Conservation (phyloP, 2,113 vertebrate genomes). For the Pseudopodoces humilis region DNA sequence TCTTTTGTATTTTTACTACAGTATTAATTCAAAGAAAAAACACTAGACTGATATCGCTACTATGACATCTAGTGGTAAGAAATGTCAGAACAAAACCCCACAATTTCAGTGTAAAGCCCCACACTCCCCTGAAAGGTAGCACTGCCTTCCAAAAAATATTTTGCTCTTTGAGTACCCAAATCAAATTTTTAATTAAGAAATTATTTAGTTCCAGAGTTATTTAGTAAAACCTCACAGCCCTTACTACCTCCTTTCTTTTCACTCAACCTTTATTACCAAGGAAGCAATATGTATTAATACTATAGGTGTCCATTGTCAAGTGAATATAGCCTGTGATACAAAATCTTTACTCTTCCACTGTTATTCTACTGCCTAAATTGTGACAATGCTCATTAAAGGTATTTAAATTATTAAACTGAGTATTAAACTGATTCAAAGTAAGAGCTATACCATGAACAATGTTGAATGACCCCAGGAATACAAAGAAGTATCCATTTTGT, state of each 20-base stretch:
- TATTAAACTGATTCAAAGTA: neutral
- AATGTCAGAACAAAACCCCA: neutral
- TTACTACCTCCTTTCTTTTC: neutral
- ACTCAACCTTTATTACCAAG: neutral
- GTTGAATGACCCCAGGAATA: neutral
- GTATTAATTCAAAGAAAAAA: neutral
- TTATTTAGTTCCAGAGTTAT: neutral
- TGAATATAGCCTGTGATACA: neutral
- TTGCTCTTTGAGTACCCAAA: neutral
- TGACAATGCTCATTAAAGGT: neutral
- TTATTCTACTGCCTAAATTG: neutral
- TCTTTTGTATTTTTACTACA: neutral
- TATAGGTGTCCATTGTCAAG: neutral
- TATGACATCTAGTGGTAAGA: slow-evolving; percentile 58
- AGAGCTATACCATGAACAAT: neutral
- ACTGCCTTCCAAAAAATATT: neutral
- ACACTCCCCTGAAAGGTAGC: neutral
- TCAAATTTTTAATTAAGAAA: neutral
- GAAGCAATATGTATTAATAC: neutral
- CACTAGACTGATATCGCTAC: neutral
- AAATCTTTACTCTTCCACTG: neutral
- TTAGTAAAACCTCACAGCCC: neutral
- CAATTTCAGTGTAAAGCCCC: neutral
- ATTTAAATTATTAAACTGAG: neutral
- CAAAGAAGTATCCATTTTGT: neutral